phyloP scores from a whole-genome alignment of 2,888 invertebrate genomes.

The Macrostomum cliftonense region DNA sequence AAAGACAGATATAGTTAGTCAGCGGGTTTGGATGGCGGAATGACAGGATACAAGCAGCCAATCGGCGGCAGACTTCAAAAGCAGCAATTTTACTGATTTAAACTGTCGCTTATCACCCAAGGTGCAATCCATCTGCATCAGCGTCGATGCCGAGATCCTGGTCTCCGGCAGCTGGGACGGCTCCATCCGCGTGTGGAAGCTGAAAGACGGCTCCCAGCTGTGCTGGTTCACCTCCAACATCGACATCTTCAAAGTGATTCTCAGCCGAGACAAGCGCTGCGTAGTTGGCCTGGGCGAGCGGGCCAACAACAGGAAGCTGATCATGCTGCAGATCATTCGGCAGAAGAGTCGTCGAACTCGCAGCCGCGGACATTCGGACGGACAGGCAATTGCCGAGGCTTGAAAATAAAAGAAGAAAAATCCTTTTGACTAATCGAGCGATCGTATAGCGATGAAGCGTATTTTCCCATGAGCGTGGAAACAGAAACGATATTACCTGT shows the following conservation, averaged over 20 bases:
- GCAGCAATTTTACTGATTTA: too few species aligned
- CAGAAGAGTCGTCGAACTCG: conserved; percentile 9
- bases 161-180: conserved; percentile 35
- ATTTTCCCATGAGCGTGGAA: too few species aligned
- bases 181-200: conserved; percentile 34
- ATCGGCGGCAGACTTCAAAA: too few species aligned
- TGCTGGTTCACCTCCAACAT: conserved; percentile 27
- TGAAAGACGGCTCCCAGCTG: conserved; percentile 27
- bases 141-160: conserved; percentile 32
- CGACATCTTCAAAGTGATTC: conserved; percentile 33
- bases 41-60: too few species aligned
- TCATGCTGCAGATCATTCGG: conserved; percentile 27
- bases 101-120: conserved; percentile 13
- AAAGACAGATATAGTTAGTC: too few species aligned
- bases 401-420: too few species aligned
- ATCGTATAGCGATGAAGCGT: too few species aligned
- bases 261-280: conserved; percentile 34
- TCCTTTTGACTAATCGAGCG: too few species aligned
- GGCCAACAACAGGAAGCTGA: conserved; percentile 31
- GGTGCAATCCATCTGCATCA: conserved; percentile 34
- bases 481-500: too few species aligned
- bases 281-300: conserved; percentile 37
- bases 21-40: too few species aligned
- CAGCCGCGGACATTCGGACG: not conserved
- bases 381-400: too few species aligned